These are phyloP conservation scores for Selene dorsalis DNA, from an alignment of 2,797 vertebrate genomes.

Conservation along the genomic window DNA sequence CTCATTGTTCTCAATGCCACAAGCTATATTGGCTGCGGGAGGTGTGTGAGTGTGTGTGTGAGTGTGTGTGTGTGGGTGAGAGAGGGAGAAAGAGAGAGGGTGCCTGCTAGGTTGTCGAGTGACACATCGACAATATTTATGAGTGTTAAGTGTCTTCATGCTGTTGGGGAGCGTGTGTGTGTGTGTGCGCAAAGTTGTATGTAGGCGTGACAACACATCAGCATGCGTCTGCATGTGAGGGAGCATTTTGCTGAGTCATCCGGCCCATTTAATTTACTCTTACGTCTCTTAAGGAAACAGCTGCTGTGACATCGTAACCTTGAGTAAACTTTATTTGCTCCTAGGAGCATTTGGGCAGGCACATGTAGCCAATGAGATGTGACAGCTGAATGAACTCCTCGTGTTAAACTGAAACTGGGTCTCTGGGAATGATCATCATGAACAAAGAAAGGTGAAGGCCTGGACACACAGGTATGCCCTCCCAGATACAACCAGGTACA, in stretches of 20 bases:
- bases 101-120: constrained; percentile 27
- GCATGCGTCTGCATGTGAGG: constrained; percentile 7
- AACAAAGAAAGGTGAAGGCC: neutral
- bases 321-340: constrained; percentile 70
- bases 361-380: constrained; percentile 47
- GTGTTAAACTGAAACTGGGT: constrained; percentile 40
- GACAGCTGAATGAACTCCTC: constrained; percentile 51
- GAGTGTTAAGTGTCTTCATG: constrained; percentile 18
- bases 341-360: constrained; percentile 43
- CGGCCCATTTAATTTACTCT: constrained; percentile 64
- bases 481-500: neutral
- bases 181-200: neutral
- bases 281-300: constrained; percentile 68
- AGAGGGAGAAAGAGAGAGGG: neutral
- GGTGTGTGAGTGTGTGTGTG: neutral
- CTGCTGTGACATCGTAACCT: constrained; percentile 70
- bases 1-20: constrained; percentile 69
- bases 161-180: constrained; percentile 11
- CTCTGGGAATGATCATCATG: neutral
- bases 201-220: constrained; percentile 12
- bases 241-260: constrained; percentile 68
- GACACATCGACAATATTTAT: constrained; percentile 45
- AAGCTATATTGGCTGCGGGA: constrained; percentile 55
- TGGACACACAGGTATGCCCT: neutral
- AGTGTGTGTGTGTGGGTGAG: neutral